Base-by-base conservation (phyloP, 1,140 invertebrate genomes). In the Temnothorax longispinosus region DNA sequence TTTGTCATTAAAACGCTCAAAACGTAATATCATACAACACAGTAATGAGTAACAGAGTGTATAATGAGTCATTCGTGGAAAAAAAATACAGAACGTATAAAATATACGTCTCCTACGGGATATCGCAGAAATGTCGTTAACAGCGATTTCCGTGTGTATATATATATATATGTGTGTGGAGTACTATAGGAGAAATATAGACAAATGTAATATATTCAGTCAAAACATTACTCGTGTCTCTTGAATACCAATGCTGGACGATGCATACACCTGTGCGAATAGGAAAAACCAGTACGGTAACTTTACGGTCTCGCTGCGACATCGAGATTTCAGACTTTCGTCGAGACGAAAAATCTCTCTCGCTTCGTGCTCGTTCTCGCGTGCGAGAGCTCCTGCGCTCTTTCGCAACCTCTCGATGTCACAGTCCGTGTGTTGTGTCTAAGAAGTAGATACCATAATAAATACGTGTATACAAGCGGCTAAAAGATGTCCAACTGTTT, bases 261-360 rank as follows among this genome's bases (percentile, higher is more conserved):
- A 90, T 88, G 90, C 89, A 88, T 67, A 90, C 78, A 89, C 67
- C 71, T 90, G 89, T 80, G 87, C 87, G 74, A 90, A 84, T 87
- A 90, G 65, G 54, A 78, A 91, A 91, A 90, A 76, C 60, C 89
- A 90, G 67, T 71, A 85, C 64, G 65, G 47, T 27, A 69, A 69
- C 32, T 74, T 84, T 60, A 78, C 76, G 80, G 21, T 87, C 85
- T 60, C 88, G 78, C 88, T 87, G 89, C 86, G 88, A 90, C 89
- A 90, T 89, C 89, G 89, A 90, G 78, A 80, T 78, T 41, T 41
- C 50, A 27, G 80, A 72, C 13, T 44, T 52, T 27, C 21, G 7
- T 8, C 35, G 18, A 27, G 41, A 65, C 32, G 52, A 47, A 58
- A 74, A 82, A 35, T 67, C 38, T 21, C 50, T 72, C 27, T n/a